Evolutionary conservation across 2,797 vertebrate species (phyloP).

Genomic region (Cryptoprocta ferox): DNA sequence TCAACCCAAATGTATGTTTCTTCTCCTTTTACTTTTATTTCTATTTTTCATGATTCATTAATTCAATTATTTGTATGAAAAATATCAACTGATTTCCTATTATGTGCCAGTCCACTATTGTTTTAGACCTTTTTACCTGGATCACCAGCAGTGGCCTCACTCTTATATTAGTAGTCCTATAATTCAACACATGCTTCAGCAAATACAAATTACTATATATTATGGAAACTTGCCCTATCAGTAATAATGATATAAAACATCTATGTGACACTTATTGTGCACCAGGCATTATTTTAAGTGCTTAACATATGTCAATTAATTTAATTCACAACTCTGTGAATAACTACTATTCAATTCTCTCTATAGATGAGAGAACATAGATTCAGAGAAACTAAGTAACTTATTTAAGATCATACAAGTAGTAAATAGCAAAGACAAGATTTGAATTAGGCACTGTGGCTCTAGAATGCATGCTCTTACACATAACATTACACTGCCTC

Average conservation of each 20-base stretch:
- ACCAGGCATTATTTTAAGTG: background rate
- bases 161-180: background rate
- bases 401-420: background rate
- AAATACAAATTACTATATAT: background rate
- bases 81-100: background rate
- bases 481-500: background rate
- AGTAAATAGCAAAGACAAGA: background rate
- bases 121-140: background rate
- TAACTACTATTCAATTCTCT: background rate
- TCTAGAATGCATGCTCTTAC: background rate
- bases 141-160: background rate
- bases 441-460: background rate
- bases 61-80: background rate
- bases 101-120: background rate
- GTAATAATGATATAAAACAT: background rate
- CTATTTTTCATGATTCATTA: background rate
- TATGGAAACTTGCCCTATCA: background rate
- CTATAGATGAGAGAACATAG: background rate
- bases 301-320: background rate
- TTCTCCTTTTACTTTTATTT: conserved; percentile 19
- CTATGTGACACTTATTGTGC: background rate
- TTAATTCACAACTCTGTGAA: background rate
- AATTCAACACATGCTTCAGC: background rate
- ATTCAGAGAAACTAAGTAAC: background rate
- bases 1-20: background rate